A percentile compares a stretch with the other conserved stretches of the same genome.
phyloP scores from a whole-genome alignment of 2,888 invertebrate species.

The Dryocosmus kuriphilus region DNA sequence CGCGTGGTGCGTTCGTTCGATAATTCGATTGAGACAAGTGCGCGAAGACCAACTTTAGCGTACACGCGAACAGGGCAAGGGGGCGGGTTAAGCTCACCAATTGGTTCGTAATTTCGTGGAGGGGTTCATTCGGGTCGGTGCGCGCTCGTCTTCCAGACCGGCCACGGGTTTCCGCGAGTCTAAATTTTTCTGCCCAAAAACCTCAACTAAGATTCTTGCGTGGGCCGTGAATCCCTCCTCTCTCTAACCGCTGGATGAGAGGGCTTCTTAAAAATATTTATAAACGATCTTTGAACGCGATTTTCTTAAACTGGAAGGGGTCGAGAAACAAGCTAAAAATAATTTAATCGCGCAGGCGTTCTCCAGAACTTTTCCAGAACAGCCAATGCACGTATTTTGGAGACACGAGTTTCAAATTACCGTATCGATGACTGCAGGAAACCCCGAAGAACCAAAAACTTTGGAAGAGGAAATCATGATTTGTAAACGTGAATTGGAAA shows the following conservation, averaged over 20 bases:
- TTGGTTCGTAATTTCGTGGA: constrained; percentile 41
- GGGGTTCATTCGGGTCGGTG: constrained; percentile 62
- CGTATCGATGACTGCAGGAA: neutral
- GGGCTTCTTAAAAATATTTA: constrained; percentile 77
- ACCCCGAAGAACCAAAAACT: neutral
- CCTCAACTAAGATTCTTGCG: constrained; percentile 68
- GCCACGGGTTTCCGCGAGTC: constrained; percentile 67
- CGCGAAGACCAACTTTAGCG: neutral
- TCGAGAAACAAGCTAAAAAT: constrained; percentile 61
- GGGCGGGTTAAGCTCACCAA: constrained; percentile 12
- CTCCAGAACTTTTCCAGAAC: constrained; percentile 50
- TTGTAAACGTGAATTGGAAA: neutral
- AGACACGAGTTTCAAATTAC: neutral
- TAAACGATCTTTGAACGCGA: constrained; percentile 71
- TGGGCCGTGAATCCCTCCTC: constrained; percentile 73
- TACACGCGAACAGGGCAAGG: constrained; percentile 12
- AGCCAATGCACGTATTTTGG: neutral
- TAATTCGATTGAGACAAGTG: constrained; percentile 30
- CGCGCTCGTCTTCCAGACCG: constrained; percentile 73
- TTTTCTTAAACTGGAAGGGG: constrained; percentile 53
- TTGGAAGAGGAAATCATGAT: neutral
- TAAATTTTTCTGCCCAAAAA: constrained; percentile 75
- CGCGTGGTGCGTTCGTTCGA: constrained; percentile 37
- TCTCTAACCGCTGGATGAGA: constrained; percentile 52
- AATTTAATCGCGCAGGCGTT: constrained; percentile 53